Conservation (phyloP, 2,888 invertebrate species). For the Latrodectus elegans region DNA sequence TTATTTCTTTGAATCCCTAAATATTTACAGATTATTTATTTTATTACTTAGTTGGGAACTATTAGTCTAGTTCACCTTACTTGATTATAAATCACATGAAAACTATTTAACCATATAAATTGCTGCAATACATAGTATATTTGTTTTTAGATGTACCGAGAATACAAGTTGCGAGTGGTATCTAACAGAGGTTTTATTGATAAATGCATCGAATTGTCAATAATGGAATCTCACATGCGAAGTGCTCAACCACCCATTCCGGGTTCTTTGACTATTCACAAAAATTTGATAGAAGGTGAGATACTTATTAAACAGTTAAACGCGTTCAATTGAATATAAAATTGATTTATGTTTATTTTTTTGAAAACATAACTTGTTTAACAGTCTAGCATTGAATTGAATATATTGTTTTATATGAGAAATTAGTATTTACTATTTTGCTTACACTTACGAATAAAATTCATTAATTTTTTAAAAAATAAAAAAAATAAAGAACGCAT, state of each 20-base stretch:
- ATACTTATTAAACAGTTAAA: background rate
- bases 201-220: conserved; percentile 21
- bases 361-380: background rate
- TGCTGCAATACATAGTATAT: background rate
- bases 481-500: background rate
- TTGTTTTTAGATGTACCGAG: conserved; percentile 40
- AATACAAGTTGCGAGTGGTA: conserved; percentile 13
- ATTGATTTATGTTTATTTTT: background rate
- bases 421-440: background rate
- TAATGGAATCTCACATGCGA: conserved; percentile 21
- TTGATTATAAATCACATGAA: background rate
- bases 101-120: background rate
- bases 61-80: no score
- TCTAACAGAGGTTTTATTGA: conserved; percentile 15
- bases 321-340: background rate
- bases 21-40: no score
- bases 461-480: background rate
- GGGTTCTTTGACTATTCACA: conserved; percentile 19
- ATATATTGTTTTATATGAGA: background rate
- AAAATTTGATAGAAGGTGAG: conserved; percentile 44
- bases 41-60: no score
- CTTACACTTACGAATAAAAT: background rate
- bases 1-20: background rate
- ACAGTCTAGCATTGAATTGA: background rate
- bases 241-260: conserved; percentile 13